These are phyloP conservation scores for Actinostola sp. DNA, from an alignment of 92 coral and sea anemone genomes.

Conservation along the genomic window DNA sequence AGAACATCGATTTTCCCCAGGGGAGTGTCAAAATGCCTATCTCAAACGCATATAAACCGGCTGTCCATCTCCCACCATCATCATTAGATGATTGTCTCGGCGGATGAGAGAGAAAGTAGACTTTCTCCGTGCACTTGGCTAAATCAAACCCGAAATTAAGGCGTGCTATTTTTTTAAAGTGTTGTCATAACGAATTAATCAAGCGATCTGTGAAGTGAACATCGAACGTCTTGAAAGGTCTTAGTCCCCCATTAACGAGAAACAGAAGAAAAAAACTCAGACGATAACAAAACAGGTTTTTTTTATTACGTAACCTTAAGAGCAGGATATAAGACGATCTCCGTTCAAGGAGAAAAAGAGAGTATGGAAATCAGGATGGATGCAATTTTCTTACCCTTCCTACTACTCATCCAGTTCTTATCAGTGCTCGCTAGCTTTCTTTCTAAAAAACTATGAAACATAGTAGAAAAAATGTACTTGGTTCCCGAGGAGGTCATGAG, in stretches of 20 bases:
- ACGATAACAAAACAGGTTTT: no score
- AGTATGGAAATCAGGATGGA: no score
- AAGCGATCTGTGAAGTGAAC: conserved; percentile 33
- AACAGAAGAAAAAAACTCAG: no score
- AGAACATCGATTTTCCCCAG: neutral
- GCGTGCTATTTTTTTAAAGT: conserved; percentile 15
- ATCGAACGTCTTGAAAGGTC: conserved; percentile 21
- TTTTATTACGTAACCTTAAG: no score
- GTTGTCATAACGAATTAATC: conserved; percentile 28
- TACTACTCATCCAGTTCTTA: conserved; percentile 22
- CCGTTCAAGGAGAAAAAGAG: no score
- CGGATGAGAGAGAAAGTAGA: conserved; percentile 20
- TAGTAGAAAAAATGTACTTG: conserved; percentile 23
- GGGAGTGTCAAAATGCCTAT: conserved; percentile 6
- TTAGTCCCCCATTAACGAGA: no score
- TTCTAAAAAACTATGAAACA: conserved; percentile 16
- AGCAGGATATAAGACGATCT: no score
- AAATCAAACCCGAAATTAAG: conserved; percentile 36
- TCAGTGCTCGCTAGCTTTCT: conserved; percentile 5
- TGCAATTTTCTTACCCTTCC: no score
- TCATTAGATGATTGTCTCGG: no score
- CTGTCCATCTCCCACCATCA: no score
- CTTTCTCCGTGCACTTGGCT: conserved; percentile 16
- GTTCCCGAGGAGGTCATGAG: conserved; percentile 13
- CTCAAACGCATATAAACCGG: conserved; percentile 11